phyloP scores from a whole-genome alignment of 35 echinoderm and acorn worm species.

The Strongylocentrotus purpuratus region DNA sequence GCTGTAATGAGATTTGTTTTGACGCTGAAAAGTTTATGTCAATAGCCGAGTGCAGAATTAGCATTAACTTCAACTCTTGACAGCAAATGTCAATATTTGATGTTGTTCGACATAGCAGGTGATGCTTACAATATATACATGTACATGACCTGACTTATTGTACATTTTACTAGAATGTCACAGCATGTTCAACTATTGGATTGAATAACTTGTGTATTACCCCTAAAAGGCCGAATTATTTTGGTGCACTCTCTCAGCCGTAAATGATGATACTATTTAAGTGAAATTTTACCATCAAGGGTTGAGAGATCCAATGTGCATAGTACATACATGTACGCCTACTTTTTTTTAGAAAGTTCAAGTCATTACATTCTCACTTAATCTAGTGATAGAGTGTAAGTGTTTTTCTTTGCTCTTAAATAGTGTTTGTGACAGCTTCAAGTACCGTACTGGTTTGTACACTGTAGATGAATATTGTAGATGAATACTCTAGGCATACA shows the following conservation, averaged over 20 bases:
- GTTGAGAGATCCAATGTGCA: no score
- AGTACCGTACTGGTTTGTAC: neutral
- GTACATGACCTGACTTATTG: neutral
- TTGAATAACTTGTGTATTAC: no score
- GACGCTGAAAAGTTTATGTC: neutral
- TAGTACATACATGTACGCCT: no score
- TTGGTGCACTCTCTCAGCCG: no score
- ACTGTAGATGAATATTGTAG: neutral
- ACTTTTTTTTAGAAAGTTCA: no score
- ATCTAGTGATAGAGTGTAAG: no score
- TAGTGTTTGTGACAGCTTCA: neutral
- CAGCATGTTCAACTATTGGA: neutral
- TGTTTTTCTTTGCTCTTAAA: no score
- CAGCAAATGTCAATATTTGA: neutral
- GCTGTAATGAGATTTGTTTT: neutral
- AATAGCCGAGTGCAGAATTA: neutral
- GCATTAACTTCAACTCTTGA: neutral
- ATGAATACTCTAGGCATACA: no score
- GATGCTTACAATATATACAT: neutral
- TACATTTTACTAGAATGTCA: neutral
- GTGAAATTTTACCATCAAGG: no score
- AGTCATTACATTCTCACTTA: no score
- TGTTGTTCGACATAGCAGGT: neutral
- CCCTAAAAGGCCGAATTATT: no score
- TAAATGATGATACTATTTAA: no score